Conservation (phyloP, 2,113 vertebrate species). For the Collichthys lucidus region DNA sequence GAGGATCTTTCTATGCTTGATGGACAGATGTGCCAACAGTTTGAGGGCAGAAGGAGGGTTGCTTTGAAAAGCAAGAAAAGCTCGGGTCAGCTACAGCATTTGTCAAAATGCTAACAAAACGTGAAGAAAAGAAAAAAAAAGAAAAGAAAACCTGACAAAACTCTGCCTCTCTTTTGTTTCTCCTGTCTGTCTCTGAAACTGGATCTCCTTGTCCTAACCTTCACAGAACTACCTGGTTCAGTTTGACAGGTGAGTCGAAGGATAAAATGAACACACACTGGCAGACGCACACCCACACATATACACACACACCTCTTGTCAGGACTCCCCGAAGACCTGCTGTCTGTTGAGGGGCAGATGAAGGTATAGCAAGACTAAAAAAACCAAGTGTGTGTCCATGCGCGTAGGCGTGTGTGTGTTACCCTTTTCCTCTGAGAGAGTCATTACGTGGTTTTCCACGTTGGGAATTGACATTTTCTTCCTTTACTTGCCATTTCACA, state of each 20-base stretch:
- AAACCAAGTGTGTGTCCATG: slow-evolving; percentile 31
- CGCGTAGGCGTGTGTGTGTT: not conserved
- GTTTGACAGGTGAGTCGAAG: slow-evolving; percentile 63
- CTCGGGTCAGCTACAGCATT: slow-evolving; percentile 34
- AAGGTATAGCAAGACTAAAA: slow-evolving; percentile 56
- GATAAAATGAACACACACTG: slow-evolving; percentile 52
- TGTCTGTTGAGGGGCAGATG: slow-evolving; percentile 67
- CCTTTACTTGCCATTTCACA: slow-evolving; percentile 62
- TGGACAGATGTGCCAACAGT: slow-evolving; percentile 45
- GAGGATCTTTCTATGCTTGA: slow-evolving; percentile 28
- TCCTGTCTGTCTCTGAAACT: slow-evolving; percentile 51
- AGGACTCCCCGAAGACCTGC: slow-evolving; percentile 64
- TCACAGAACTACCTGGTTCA: slow-evolving; percentile 58
- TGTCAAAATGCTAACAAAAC: slow-evolving; percentile 59
- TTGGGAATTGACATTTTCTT: slow-evolving; percentile 70
- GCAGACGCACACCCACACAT: not conserved
- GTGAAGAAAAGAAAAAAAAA: not conserved
- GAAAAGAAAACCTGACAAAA: slow-evolving; percentile 23
- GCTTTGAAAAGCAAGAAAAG: slow-evolving; percentile 43
- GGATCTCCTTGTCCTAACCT: slow-evolving; percentile 67
- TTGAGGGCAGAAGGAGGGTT: slow-evolving; percentile 12
- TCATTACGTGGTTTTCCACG: slow-evolving; percentile 66
- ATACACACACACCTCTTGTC: slow-evolving; percentile 35
- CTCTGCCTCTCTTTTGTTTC: slow-evolving; percentile 28
- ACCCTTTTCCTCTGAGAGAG: slow-evolving; percentile 62